A percentile compares a stretch with the other conserved stretches of the same genome.
Evolutionary conservation across 1,140 invertebrate genomes (phyloP).

Genomic region (Procambarus virginalis): DNA sequence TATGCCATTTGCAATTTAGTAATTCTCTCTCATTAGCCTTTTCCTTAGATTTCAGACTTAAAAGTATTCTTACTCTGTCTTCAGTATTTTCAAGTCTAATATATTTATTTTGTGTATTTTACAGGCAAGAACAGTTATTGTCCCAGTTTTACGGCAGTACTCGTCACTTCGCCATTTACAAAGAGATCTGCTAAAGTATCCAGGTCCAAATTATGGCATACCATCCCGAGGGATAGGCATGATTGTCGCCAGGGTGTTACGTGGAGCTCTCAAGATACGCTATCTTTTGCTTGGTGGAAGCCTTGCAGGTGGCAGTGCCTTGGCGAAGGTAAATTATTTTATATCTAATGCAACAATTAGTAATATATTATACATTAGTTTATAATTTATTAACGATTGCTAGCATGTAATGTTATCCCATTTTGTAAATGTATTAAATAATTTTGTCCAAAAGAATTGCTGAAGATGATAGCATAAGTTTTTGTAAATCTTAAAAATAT

Average conservation of each 20-base stretch:
- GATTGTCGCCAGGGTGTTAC: constrained; percentile 78
- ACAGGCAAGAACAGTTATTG: constrained; percentile 47
- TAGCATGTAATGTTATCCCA: neutral
- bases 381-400: neutral
- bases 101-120: neutral
- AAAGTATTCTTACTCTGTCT: neutral
- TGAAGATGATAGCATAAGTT: no score
- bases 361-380: neutral
- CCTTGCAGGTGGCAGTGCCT: constrained; percentile 89
- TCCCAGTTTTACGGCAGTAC: constrained; percentile 54
- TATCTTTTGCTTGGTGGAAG: constrained; percentile 93
- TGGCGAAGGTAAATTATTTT: constrained; percentile 84
- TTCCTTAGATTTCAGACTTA: neutral
- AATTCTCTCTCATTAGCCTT: neutral
- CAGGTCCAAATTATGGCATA: constrained; percentile 27
- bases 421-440: neutral
- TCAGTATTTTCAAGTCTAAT: neutral
- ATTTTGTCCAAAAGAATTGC: neutral
- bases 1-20: neutral
- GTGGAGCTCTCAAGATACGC: constrained; percentile 87
- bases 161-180: constrained; percentile 12
- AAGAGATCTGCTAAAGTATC: constrained; percentile 22
- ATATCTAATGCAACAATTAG: neutral
- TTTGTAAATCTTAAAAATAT: no score
- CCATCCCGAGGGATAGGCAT: constrained; percentile 64